These are phyloP conservation scores for Dinoponera quadriceps DNA, from an alignment of 1,140 invertebrate species.

Conservation along the genomic window DNA sequence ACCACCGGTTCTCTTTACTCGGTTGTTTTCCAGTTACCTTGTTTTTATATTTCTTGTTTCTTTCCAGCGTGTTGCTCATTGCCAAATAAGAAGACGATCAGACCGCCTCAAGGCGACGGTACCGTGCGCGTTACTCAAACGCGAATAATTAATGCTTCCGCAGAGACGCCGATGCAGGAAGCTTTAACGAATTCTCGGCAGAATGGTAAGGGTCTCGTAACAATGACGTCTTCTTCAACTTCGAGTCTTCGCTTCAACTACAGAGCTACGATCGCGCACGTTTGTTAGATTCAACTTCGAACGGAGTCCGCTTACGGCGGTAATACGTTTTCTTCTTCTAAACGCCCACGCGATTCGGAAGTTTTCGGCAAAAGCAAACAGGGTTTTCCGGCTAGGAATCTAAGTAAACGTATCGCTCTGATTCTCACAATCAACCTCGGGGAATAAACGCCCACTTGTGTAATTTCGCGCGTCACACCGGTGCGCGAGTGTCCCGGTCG, in stretches of 20 bases:
- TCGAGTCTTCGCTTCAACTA: neutral
- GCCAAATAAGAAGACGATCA: constrained; percentile 63
- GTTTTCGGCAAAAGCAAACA: neutral
- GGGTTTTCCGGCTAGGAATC: neutral
- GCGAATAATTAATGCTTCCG: constrained; percentile 29
- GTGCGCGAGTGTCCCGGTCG: no score
- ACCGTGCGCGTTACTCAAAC: constrained; percentile 39
- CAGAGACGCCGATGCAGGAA: constrained; percentile 33
- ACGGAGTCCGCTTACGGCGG: neutral
- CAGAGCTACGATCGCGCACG: neutral
- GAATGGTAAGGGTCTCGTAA: constrained; percentile 48
- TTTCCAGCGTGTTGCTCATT: constrained; percentile 46
- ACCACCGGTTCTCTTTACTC: no score
- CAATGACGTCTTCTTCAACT: neutral
- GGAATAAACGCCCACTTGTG: neutral
- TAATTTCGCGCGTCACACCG: neutral
- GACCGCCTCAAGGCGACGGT: constrained; percentile 50
- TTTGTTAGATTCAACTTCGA: neutral
- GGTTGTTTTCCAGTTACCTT: no score
- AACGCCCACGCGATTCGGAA: neutral
- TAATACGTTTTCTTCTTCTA: constrained; percentile 7
- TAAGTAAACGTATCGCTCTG: neutral
- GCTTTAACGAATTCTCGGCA: constrained; percentile 28
- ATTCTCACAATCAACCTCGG: constrained; percentile 3
- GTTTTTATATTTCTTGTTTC: neutral